phyloP scores from a whole-genome alignment of 2,113 vertebrate species.

The Monopterus albus region DNA sequence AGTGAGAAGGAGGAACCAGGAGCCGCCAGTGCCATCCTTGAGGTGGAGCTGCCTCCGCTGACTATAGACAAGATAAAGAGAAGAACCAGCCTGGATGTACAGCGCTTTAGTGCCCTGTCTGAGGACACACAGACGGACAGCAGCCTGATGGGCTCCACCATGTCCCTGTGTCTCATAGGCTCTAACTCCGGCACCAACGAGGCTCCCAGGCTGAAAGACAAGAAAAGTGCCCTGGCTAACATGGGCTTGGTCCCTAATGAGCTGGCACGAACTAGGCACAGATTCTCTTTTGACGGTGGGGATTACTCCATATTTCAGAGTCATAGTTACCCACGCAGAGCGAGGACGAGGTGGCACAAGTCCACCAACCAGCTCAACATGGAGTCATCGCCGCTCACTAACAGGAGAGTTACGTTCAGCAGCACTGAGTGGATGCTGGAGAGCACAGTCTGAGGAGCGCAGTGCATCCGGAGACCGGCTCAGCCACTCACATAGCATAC shows the following conservation, averaged over 20 bases:
- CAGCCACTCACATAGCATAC: slow-evolving; percentile 53
- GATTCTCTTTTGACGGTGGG: slow-evolving; percentile 93
- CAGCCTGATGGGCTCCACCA: slow-evolving; percentile 85
- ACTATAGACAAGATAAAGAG: slow-evolving; percentile 62
- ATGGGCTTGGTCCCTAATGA: slow-evolving; percentile 83
- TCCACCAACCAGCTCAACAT: slow-evolving; percentile 90
- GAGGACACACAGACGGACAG: slow-evolving; percentile 87
- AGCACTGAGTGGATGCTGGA: slow-evolving; percentile 98
- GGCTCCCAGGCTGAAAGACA: slow-evolving; percentile 80
- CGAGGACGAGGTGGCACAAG: slow-evolving; percentile 91
- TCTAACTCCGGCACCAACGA: slow-evolving; percentile 80
- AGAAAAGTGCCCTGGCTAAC: slow-evolving; percentile 74
- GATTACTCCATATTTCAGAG: slow-evolving; percentile 95
- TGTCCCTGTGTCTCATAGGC: slow-evolving; percentile 90
- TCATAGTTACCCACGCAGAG: slow-evolving; percentile 93
- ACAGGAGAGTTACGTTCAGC: slow-evolving; percentile 89
- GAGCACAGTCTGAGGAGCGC: slow-evolving; percentile 89
- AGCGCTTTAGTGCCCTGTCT: slow-evolving; percentile 73
- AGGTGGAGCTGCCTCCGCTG: slow-evolving; percentile 71
- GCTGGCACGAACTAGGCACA: slow-evolving; percentile 89
- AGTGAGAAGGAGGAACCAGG: slow-evolving; percentile 59
- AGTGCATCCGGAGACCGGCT: slow-evolving; percentile 23
- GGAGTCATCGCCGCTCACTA: slow-evolving; percentile 83
- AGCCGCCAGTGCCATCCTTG: slow-evolving; percentile 68
- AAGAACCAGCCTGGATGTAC: slow-evolving; percentile 78